Evolutionary conservation across 2,797 vertebrate genomes (phyloP).

Genomic region (Pipistrellus pygmaeus): DNA sequence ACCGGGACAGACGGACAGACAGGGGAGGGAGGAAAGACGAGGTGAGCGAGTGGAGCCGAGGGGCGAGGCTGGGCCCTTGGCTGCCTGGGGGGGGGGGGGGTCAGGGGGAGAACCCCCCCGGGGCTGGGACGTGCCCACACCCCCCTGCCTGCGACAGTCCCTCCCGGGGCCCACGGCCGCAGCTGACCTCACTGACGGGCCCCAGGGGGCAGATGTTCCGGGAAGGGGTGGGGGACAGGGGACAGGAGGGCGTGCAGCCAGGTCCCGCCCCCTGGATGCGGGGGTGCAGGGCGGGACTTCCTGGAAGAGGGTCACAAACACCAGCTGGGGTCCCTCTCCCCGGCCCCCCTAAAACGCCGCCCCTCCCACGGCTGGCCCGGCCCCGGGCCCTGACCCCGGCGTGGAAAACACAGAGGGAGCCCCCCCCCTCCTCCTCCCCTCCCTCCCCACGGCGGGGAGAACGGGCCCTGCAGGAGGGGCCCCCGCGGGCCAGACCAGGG

Average conservation of each 20-base stretch:
- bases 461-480: too few relatives aligned
- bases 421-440: rapidly evolving
- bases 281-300: conserved; percentile 7
- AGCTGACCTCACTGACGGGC: neutral
- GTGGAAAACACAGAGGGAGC: too few relatives aligned
- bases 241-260: neutral
- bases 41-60: neutral
- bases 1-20: neutral
- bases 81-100: rapidly evolving
- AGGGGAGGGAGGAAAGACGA: neutral
- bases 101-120: rapidly evolving
- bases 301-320: neutral
- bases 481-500: too few relatives aligned
- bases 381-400: neutral
- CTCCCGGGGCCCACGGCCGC: too few relatives aligned
- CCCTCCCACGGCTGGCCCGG: neutral
- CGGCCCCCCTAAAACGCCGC: neutral
- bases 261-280: rapidly evolving
- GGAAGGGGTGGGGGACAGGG: neutral
- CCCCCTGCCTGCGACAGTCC: neutral
- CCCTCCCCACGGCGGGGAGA: too few relatives aligned
- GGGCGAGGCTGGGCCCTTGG: rapidly evolving
- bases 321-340: neutral
- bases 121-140: rapidly evolving
- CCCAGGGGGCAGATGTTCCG: neutral